Percentiles rank a stretch among this genome's conserved stretches.
Conservation (phyloP, 2,888 invertebrate genomes). For the Stratiomys singularior region DNA sequence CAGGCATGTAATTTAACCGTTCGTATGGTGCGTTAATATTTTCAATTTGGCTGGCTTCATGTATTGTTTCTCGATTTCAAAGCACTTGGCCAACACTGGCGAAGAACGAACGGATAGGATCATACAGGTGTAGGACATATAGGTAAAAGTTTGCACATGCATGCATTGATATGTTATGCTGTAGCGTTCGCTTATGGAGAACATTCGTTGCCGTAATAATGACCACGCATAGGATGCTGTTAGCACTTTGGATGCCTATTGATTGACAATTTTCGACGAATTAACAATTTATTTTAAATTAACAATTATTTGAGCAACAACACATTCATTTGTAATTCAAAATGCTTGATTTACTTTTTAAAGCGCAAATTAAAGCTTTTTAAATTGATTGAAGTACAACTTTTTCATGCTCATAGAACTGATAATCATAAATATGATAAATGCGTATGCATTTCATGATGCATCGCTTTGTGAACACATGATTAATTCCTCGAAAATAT, state of each 20-base stretch:
- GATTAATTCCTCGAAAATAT: too few species aligned
- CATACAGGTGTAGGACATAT: neutral
- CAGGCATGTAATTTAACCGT: constrained; percentile 32
- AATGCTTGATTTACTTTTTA: too few species aligned
- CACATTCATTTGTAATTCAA: too few species aligned
- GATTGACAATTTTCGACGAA: neutral
- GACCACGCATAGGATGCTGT: neutral
- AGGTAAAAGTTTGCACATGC: neutral
- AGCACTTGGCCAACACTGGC: neutral
- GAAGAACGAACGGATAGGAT: neutral
- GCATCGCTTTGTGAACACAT: too few species aligned
- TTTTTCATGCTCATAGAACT: too few species aligned
- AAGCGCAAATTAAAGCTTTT: too few species aligned
- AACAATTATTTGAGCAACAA: too few species aligned
- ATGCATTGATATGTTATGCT: neutral
- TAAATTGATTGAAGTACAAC: too few species aligned
- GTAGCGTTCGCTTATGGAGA: neutral
- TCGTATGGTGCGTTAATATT: constrained; percentile 42
- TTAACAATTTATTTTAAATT: too few species aligned
- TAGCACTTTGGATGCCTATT: neutral
- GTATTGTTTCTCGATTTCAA: neutral
- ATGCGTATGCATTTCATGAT: too few species aligned
- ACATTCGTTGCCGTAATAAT: neutral
- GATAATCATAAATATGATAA: too few species aligned
- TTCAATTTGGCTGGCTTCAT: constrained; percentile 21